Conservation (phyloP, 35 echinoderm and acorn worm genomes). For the Acanthaster planci region DNA sequence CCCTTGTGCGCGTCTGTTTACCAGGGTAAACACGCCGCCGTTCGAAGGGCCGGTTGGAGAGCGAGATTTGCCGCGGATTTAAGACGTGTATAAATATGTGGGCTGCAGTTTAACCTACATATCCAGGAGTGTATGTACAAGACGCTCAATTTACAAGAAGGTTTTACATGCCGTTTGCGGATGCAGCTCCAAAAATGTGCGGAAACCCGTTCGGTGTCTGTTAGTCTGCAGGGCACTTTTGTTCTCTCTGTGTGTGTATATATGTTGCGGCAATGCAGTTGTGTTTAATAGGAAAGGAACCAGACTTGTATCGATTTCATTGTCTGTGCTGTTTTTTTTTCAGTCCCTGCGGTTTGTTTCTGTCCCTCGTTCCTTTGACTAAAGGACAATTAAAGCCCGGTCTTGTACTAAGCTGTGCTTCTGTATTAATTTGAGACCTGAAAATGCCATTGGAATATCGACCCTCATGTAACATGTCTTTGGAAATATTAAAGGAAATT, state of each 20-base stretch:
- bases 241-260: background rate
- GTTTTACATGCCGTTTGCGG: background rate
- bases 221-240: background rate
- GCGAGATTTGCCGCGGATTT: conserved; percentile 12
- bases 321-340: background rate
- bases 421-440: too few species aligned
- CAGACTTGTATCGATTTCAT: background rate
- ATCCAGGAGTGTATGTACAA: background rate
- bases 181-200: background rate
- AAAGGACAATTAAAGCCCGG: too few species aligned
- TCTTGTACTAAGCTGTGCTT: too few species aligned
- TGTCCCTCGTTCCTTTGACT: too few species aligned
- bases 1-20: background rate
- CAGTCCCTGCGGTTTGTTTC: too few species aligned
- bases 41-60: background rate
- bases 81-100: conserved; percentile 32
- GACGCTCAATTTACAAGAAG: background rate
- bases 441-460: too few species aligned
- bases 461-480: too few species aligned
- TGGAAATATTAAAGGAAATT: too few species aligned
- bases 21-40: background rate
- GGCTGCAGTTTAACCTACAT: conserved; percentile 20
- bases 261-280: background rate
- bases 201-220: background rate
- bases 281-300: background rate